Evolutionary conservation across 2,888 invertebrate genomes (phyloP).

Genomic region (Torymus texanus): DNA sequence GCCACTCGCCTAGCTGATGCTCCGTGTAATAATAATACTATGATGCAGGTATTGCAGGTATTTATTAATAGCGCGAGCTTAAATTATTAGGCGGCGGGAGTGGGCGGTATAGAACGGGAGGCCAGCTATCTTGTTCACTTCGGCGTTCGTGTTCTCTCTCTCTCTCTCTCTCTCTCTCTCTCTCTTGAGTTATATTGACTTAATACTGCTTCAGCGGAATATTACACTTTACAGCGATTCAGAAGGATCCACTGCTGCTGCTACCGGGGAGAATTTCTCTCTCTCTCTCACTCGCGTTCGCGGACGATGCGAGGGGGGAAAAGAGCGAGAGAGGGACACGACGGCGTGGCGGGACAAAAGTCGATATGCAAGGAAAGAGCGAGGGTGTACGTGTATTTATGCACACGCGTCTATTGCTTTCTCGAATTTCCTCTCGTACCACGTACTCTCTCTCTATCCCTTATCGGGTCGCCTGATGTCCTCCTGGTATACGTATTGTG

Average conservation of each 20-base stretch:
- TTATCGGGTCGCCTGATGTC: no score
- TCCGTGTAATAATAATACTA: not conserved
- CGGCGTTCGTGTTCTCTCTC: not conserved
- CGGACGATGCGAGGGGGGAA: not conserved
- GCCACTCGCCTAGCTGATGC: no score
- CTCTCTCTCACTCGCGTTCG: no score
- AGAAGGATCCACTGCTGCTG: not conserved
- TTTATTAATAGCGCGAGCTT: constrained; percentile 46
- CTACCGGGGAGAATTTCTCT: no score
- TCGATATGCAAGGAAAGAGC: constrained; percentile 25
- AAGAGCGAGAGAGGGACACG: not conserved
- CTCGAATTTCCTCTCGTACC: constrained; percentile 20
- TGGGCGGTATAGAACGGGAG: no score
- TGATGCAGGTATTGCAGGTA: constrained; percentile 33
- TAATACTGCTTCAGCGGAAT: constrained; percentile 36
- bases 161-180: not conserved
- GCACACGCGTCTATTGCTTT: constrained; percentile 2
- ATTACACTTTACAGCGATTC: constrained; percentile 37
- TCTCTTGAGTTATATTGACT: constrained; percentile 32
- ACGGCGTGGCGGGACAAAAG: constrained; percentile 22
- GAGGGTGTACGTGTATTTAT: not conserved
- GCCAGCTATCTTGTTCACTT: not conserved
- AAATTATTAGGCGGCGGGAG: not conserved
- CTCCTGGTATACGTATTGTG: no score
- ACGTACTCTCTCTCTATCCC: not conserved